These are phyloP conservation scores for Rachycentron canadum DNA, from an alignment of 2,797 vertebrate species.

Conservation along the genomic window DNA sequence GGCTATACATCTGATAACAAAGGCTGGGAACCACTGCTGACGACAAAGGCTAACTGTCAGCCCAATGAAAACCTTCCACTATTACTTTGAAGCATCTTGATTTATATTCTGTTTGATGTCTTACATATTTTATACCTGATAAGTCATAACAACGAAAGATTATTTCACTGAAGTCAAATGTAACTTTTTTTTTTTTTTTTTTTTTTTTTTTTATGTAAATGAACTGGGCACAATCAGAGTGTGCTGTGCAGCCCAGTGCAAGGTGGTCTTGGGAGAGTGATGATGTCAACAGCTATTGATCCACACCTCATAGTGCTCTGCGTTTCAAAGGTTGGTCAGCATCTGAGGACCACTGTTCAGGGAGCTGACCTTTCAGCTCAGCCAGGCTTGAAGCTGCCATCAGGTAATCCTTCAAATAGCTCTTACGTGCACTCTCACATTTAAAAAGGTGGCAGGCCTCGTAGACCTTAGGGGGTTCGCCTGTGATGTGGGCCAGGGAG, in stretches of 20 bases:
- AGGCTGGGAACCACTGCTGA: not conserved
- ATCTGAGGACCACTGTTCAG: constrained; percentile 74
- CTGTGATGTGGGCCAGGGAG: constrained; percentile 77
- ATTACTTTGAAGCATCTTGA: not conserved
- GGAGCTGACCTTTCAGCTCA: constrained; percentile 82
- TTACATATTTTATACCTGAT: not conserved
- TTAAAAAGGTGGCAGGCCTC: constrained; percentile 77
- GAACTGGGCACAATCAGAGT: constrained; percentile 7
- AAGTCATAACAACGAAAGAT: not conserved
- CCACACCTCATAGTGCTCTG: constrained; percentile 59
- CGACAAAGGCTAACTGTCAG: not conserved
- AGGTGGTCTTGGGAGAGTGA: constrained; percentile 48
- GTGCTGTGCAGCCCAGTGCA: not conserved
- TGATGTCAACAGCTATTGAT: constrained; percentile 83
- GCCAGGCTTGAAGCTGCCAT: constrained; percentile 67
- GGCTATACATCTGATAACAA: not conserved
- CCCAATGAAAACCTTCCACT: not conserved
- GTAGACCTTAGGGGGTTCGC: constrained; percentile 65
- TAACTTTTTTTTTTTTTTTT: no score
- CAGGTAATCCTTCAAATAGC: constrained; percentile 83
- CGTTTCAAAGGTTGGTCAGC: constrained; percentile 80
- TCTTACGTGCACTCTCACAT: constrained; percentile 78
- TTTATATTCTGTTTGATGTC: not conserved
- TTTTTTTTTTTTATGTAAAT: not conserved
- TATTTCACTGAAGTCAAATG: not conserved